These are phyloP conservation scores for Pterobdella sp. DNA, from an alignment of 2,888 invertebrate genomes.

Conservation along the genomic window DNA sequence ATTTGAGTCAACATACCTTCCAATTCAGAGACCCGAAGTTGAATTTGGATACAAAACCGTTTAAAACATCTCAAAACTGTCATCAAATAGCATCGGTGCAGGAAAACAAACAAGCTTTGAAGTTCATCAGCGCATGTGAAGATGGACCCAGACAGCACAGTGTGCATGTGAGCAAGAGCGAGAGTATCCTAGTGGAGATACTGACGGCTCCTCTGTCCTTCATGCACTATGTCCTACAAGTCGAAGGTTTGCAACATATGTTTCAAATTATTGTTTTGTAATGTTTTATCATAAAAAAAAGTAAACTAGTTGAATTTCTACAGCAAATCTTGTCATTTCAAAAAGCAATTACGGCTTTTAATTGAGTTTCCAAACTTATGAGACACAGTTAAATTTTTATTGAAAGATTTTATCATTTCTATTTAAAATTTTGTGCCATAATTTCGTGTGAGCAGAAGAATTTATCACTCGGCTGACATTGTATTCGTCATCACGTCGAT, in stretches of 20 bases:
- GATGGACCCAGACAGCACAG: constrained; percentile 28
- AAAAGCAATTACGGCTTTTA: too few species aligned
- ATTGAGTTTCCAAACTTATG: too few species aligned
- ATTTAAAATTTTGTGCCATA: background rate
- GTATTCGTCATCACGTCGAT: background rate
- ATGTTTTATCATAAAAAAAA: too few species aligned
- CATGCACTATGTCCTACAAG: constrained; percentile 6
- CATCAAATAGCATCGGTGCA: constrained; percentile 30
- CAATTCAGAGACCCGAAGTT: background rate
- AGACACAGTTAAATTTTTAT: too few species aligned
- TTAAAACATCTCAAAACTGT: constrained; percentile 25
- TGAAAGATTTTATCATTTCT: too few species aligned
- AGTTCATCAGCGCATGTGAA: constrained; percentile 30
- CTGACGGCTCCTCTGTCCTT: background rate
- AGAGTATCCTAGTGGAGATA: constrained; percentile 26
- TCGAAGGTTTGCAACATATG: background rate
- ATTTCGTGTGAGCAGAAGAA: background rate
- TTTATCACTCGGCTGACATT: background rate
- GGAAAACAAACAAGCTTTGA: constrained; percentile 18
- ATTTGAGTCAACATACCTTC: background rate
- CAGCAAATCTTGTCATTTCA: too few species aligned
- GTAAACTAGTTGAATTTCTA: too few species aligned
- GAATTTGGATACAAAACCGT: background rate
- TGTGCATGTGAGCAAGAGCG: constrained; percentile 24
- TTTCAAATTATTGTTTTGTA: constrained; percentile 17